Evolutionary conservation across 2,113 vertebrate genomes (phyloP).

Genomic region (Phalacrocorax carbo): DNA sequence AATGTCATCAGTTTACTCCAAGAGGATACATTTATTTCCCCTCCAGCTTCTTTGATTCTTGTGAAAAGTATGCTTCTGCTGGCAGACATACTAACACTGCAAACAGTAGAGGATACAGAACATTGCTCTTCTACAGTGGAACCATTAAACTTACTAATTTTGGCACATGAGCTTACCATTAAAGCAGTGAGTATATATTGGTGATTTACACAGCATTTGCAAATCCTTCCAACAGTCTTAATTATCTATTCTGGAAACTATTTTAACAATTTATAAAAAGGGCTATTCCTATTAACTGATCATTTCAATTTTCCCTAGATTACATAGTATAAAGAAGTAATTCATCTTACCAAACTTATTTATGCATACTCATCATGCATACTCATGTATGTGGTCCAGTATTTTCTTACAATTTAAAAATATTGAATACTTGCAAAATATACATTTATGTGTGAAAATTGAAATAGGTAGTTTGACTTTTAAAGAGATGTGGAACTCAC

Average conservation of each 20-base stretch:
- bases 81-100: conserved; percentile 68
- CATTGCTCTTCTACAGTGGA: conserved; percentile 40
- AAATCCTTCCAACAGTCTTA: background rate
- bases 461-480: background rate
- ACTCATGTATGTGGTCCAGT: background rate
- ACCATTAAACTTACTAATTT: conserved; percentile 55
- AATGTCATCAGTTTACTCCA: conserved; percentile 71
- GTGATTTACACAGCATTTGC: background rate
- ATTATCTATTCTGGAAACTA: background rate
- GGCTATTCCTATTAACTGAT: background rate
- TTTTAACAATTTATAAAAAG: background rate
- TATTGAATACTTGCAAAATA: background rate
- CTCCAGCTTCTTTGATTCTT: conserved; percentile 69
- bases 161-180: conserved; percentile 70
- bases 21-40: conserved; percentile 69
- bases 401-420: background rate
- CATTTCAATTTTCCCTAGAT: background rate
- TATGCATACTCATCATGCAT: background rate
- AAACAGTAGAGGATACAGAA: conserved; percentile 39
- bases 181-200: conserved; percentile 66
- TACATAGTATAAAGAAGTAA: background rate
- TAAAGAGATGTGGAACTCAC: background rate
- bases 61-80: conserved; percentile 73
- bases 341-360: background rate
- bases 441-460: background rate